Base-by-base conservation (phyloP, 2,888 invertebrate genomes). In the Lordiphosa andalusiaca region DNA sequence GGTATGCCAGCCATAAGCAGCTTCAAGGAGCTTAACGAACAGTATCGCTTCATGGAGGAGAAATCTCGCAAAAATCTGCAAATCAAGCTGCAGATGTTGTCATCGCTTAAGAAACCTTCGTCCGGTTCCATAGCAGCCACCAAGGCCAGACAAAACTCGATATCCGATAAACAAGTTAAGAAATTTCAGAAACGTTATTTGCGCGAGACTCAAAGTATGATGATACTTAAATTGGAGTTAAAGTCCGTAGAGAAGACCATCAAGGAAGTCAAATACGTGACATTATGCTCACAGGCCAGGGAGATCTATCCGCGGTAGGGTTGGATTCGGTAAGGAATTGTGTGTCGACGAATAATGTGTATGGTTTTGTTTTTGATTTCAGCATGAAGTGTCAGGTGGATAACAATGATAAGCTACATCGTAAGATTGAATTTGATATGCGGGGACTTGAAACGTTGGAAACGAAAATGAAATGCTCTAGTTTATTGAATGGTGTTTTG, bases 171-270 rank as follows among this genome's bases (percentile, higher is more conserved):
- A 23, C 5, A 23, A 23, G 23, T 23, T 5, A 23, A 0, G 6
- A 23, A 5, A 23, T 6, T 23, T 42, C 58, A 82, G 10, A 77
- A 85, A 44, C 87, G 87, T 4, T 90, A 89, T 62, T 81, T 87
- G 6, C 84, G 89, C 0, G 89, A 89, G 64, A 89, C 90, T 0
- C 63, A 70, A n/a, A 87, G 87, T 57, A 90, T 90, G 89, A 41
- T 81, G 38, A 70, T 85, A 2, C 70, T 89, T 2, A 87, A 87
- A 49, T 54, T 69, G 42, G 76, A 87, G 30, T 58, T 88, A 4
- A 87, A 89, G 46, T 68, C 84, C 2, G 67, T 90, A 39, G 89
- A 88, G 53, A 64, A 67, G 25, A 81, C 81, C 3, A 88, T 90
- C 33, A 88, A 87, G 57, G 80, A 84, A 53, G 78, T 90, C 1